Evolutionary conservation across 1,140 invertebrate species (phyloP).

Genomic region (Oncopeltus fasciatus): DNA sequence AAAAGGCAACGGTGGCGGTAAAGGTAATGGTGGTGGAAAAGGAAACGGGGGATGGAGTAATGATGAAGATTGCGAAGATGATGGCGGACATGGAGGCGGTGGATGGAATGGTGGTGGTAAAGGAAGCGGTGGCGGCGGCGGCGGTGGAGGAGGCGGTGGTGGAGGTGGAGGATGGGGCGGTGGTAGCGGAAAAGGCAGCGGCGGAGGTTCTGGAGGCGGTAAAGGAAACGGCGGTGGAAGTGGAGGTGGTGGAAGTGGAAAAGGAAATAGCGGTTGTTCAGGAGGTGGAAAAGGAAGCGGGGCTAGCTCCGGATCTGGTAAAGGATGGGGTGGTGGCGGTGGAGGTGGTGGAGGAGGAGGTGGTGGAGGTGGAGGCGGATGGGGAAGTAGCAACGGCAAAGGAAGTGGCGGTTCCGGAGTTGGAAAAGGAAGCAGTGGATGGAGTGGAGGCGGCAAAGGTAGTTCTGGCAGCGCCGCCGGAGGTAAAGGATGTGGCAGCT

Average conservation of each 20-base stretch:
- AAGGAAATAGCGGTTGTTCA: neutral
- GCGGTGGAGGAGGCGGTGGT: neutral
- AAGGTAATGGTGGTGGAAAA: neutral
- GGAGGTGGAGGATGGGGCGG: neutral
- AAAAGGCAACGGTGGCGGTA: neutral
- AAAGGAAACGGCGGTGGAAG: neutral
- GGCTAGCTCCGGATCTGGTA: neutral
- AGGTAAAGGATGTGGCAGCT: slow-evolving; percentile 31
- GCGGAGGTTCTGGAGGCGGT: neutral
- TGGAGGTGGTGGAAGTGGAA: neutral
- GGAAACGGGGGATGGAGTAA: neutral
- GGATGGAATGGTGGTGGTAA: neutral
- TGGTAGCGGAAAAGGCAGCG: neutral
- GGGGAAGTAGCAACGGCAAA: slow-evolving; percentile 29
- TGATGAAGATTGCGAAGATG: neutral
- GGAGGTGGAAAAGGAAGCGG: neutral
- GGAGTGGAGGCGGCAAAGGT: slow-evolving; percentile 31
- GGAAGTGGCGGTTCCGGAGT: slow-evolving; percentile 35
- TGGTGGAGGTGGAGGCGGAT: slow-evolving; percentile 37
- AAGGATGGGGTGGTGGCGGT: neutral
- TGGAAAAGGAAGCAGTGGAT: slow-evolving; percentile 31
- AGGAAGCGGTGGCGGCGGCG: neutral
- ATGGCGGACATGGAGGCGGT: neutral
- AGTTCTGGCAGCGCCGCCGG: slow-evolving; percentile 30
- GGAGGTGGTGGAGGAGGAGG: slow-evolving; percentile 28